Evolutionary conservation across 2,797 vertebrate species (phyloP).

Genomic region (Scarus forsteni): DNA sequence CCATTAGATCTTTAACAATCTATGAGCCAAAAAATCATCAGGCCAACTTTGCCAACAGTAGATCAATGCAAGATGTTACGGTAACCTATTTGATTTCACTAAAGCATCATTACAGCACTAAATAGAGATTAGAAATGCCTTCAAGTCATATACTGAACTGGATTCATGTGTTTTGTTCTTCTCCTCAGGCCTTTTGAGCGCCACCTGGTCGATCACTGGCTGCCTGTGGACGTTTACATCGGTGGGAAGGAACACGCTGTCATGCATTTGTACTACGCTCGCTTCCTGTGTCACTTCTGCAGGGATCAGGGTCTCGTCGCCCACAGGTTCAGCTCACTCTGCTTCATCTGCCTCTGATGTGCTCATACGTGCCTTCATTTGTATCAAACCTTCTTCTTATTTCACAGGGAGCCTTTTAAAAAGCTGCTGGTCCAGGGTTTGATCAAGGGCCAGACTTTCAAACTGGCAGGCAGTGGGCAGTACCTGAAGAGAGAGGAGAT

Average conservation of each 20-base stretch:
- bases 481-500: conserved; percentile 91
- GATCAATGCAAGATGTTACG: too few relatives aligned
- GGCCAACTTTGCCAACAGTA: too few relatives aligned
- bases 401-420: conserved; percentile 92
- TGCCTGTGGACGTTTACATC: conserved; percentile 96
- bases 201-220: conserved; percentile 89
- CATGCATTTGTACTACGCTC: conserved; percentile 97
- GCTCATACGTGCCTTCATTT: background rate
- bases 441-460: conserved; percentile 95
- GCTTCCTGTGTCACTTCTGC: conserved; percentile 97
- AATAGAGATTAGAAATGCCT: too few relatives aligned
- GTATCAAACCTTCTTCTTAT: conserved; percentile 1
- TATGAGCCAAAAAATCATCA: too few relatives aligned
- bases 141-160: background rate
- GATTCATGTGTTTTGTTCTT: background rate
- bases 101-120: too few relatives aligned
- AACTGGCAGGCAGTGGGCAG: conserved; percentile 85
- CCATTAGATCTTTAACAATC: too few relatives aligned
- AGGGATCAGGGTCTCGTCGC: conserved; percentile 89
- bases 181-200: conserved; percentile 87
- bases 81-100: too few relatives aligned
- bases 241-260: conserved; percentile 98
- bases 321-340: conserved; percentile 84
- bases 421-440: conserved; percentile 98
- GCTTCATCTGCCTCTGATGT: background rate